Percentiles rank a stretch among this genome's conserved stretches.
These are phyloP conservation scores for Mythimna impura DNA, from an alignment of 2,888 invertebrate genomes.

Conservation along the genomic window DNA sequence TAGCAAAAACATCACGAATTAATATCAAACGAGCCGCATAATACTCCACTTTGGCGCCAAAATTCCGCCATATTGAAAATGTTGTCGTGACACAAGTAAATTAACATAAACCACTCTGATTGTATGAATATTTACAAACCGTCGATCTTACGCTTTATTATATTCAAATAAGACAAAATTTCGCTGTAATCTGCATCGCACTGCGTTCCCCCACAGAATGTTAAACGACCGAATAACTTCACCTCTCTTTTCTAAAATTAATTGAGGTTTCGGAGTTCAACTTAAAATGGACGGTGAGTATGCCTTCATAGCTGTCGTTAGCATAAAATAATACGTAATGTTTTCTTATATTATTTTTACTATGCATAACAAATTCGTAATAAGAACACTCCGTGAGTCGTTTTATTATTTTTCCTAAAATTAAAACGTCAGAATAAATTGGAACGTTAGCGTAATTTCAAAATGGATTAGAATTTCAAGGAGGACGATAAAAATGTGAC, in stretches of 20 bases:
- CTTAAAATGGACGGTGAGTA: conserved; percentile 31
- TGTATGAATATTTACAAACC: conserved; percentile 70
- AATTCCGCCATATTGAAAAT: conserved; percentile 66
- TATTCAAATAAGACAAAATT: conserved; percentile 70
- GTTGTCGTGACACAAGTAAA: conserved; percentile 61
- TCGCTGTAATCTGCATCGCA: conserved; percentile 62
- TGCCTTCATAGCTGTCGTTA: conserved; percentile 55
- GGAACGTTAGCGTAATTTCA: conserved; percentile 48
- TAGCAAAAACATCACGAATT: conserved; percentile 52
- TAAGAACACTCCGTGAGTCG: conserved; percentile 40
- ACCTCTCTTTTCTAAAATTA: conserved; percentile 8
- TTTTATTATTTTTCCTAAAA: conserved; percentile 58
- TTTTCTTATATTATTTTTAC: conserved; percentile 58
- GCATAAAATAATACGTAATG: conserved; percentile 61
- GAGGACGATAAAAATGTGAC: conserved; percentile 52
- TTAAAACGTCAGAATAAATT: conserved; percentile 52
- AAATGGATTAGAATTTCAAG: conserved; percentile 53
- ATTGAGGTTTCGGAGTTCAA: conserved; percentile 32
- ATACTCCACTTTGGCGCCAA: conserved; percentile 63
- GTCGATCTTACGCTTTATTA: conserved; percentile 65
- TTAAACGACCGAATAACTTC: conserved; percentile 43
- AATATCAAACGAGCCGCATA: conserved; percentile 61
- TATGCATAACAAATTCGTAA: conserved; percentile 53
- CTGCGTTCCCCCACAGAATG: conserved; percentile 50
- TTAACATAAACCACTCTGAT: conserved; percentile 68